A percentile compares a stretch with the other conserved stretches of the same genome.
Evolutionary conservation across 2,797 vertebrate genomes (phyloP).

Genomic region (Yasuhikotakia modesta): DNA sequence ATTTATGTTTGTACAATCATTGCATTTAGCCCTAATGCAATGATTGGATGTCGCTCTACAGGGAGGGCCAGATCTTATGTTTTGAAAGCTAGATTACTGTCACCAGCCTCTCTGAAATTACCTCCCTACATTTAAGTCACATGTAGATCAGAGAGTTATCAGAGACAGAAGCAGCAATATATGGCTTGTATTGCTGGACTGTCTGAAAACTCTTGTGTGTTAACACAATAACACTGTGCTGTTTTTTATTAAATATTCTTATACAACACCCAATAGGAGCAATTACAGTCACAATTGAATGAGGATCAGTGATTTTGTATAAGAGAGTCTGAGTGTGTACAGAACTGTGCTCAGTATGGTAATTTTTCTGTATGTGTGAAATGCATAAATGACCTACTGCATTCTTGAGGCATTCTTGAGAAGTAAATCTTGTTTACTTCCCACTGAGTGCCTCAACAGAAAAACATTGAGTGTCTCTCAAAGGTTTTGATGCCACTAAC

Average conservation of each 20-base stretch:
- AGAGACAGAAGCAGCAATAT: not conserved
- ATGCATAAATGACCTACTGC: not conserved
- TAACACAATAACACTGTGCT: too few relatives aligned
- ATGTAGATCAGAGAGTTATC: not conserved
- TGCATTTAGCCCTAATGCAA: too few relatives aligned
- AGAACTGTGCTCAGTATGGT: not conserved
- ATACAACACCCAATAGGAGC: not conserved
- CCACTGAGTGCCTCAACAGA: not conserved
- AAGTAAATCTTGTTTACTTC: not conserved
- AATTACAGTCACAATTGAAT: not conserved
- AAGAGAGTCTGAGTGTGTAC: too few relatives aligned
- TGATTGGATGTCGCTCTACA: too few relatives aligned
- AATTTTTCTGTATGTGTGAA: not conserved
- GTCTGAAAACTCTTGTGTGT: not conserved
- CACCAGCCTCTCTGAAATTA: too few relatives aligned
- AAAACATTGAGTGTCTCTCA: not conserved
- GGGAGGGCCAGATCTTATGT: too few relatives aligned
- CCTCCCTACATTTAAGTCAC: not conserved
- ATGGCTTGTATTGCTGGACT: not conserved
- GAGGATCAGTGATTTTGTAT: not conserved
- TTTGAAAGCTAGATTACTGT: too few relatives aligned
- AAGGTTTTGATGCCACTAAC: not conserved
- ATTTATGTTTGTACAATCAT: too few relatives aligned
- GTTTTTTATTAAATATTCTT: not conserved
- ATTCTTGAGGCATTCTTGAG: too few relatives aligned